phyloP scores from a whole-genome alignment of 2,797 vertebrate genomes.

The Clarias fuscus region DNA sequence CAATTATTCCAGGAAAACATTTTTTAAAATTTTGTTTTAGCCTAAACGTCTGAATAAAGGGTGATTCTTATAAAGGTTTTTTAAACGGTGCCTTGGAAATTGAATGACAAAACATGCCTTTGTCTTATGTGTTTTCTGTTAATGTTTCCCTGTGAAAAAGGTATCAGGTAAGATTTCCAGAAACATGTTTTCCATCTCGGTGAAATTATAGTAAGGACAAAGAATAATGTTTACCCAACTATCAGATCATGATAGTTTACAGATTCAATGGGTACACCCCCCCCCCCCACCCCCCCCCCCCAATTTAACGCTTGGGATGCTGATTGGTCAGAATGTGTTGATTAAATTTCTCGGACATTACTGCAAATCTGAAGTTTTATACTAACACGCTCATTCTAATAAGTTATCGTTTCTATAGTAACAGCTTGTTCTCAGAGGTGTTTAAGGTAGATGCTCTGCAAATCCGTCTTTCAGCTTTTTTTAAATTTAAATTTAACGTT shows the following conservation, averaged over 20 bases:
- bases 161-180: not conserved
- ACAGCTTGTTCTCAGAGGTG: not conserved
- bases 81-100: not conserved
- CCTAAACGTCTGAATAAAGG: not conserved
- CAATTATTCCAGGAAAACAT: not conserved
- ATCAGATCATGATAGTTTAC: not conserved
- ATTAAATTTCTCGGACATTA: not conserved
- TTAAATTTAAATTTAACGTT: not conserved
- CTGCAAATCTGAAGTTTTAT: not conserved
- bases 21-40: too few species aligned
- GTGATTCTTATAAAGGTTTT: not conserved
- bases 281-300: too few species aligned
- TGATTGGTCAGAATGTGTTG: not conserved
- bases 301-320: not conserved
- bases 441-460: not conserved
- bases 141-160: not conserved
- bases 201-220: not conserved
- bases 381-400: not conserved
- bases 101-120: not conserved
- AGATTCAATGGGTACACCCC: too few species aligned
- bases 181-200: not conserved
- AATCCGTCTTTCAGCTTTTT: not conserved
- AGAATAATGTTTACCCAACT: not conserved
- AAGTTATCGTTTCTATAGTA: too few species aligned
- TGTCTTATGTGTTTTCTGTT: not conserved